These are phyloP conservation scores for Telmatochromis bifrenatus DNA, from an alignment of 2,113 vertebrate species.

Conservation along the genomic window DNA sequence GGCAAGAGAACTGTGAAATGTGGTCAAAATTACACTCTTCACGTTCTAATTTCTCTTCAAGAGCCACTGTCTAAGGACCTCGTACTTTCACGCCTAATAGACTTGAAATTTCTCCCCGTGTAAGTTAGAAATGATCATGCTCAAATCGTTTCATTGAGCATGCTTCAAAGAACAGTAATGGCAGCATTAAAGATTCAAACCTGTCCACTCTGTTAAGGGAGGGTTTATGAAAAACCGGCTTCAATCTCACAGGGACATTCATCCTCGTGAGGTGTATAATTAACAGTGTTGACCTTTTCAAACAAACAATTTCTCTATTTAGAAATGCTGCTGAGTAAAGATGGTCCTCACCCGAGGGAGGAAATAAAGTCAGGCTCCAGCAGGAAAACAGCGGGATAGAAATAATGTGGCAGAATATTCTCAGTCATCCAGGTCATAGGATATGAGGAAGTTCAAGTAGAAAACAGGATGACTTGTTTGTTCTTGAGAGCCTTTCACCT, in stretches of 20 bases:
- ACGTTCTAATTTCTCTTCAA: constrained; percentile 38
- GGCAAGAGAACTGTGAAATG: constrained; percentile 37
- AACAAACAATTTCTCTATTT: constrained; percentile 45
- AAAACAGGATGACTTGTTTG: not conserved
- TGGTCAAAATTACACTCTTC: constrained; percentile 39
- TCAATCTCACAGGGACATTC: constrained; percentile 26
- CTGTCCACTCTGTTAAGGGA: constrained; percentile 9
- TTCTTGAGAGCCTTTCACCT: not conserved
- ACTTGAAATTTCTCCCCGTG: constrained; percentile 9
- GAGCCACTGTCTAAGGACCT: constrained; percentile 3
- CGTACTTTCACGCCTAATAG: constrained; percentile 25
- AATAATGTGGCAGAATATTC: constrained; percentile 12
- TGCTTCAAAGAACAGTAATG: constrained; percentile 41
- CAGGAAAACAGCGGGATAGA: not conserved
- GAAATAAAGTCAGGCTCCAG: not conserved
- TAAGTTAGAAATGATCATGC: constrained; percentile 20
- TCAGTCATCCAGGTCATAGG: not conserved
- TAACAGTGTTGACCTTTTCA: constrained; percentile 51
- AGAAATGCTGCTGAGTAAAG: constrained; percentile 22
- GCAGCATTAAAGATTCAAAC: constrained; percentile 44
- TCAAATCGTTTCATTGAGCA: constrained; percentile 15
- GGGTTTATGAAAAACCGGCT: constrained; percentile 24
- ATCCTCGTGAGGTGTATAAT: constrained; percentile 44
- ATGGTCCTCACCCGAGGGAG: not conserved
- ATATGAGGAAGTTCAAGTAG: not conserved